Evolutionary conservation across 1,140 invertebrate species (phyloP), one percentile per base, ranked within the genome.

Genomic region (Samia ricini): DNA sequence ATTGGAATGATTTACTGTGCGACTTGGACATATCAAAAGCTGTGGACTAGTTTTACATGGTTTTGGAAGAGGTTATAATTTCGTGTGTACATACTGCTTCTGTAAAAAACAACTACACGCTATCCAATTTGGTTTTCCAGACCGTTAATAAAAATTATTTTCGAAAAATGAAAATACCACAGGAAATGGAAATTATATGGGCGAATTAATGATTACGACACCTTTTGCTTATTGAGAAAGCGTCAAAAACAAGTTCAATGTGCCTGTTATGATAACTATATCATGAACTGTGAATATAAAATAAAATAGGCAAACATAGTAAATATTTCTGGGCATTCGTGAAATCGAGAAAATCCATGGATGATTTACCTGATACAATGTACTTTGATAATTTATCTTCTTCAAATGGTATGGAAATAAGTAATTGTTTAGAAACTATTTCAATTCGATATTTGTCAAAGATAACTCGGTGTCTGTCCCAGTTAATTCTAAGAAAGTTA

Each of bases 131-230:
- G 67, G 71, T 69, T 62, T 58, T 62, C 61, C 20, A 29, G 36
- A 36, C 20, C 48, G 2, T 54, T 72, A 20, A 64, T 26, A 48
- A 72, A 72, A 65, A 51, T 69, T 21, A 66, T 64, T 15, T 64
- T 61, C 22, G 61, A 68, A 51, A 72, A 72, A 62, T 29, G 66
- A 33, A 72, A 66, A 57, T 68, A 56, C n/a, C 67, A 72, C 42
- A 63, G 48, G 36, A 66, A 64, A 63, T 72, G 71, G 71, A 72
- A 72, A 60, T 56, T 56, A 8, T 72, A 69, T 60, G 49, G 49
- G 4, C 57, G 66, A 20, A 10, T 55, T 7, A 50, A 36, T 56
- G 69, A 72, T 63, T 72, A 72, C 20, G 49, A 63, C 4, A 36
- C 54, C 10, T 71, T 68, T 29, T 62, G 56, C 15, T 10, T 60